Base-by-base conservation (phyloP, 2,113 vertebrate species). In the Mionectes macconnelli region DNA sequence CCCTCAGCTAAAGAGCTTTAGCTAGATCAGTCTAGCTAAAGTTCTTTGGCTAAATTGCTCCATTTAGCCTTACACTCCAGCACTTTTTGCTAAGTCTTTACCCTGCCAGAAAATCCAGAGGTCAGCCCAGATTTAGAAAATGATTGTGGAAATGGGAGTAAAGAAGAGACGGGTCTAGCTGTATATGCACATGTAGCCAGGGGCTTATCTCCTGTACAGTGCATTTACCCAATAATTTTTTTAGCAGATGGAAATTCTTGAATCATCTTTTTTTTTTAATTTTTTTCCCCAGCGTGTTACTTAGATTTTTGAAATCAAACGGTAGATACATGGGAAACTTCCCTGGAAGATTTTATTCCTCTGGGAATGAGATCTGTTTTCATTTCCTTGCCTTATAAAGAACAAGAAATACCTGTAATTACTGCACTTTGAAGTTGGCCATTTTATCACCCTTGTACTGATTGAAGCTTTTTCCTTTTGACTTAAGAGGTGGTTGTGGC, bases 1-100 rank as follows among this genome's bases (percentile, higher is more conserved):
- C 73, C 25, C 80, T 78, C 59, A 86, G 85, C 76, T 93, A 95
- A 95, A 91, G 64, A 90, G 87, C 94, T 95, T 96, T 93, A 90
- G 55, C 67, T 56, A 93, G 85, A 96, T 93, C 59, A 89, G 30
- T 63, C n/a, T 78, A 52, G 70, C 87, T 94, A 52, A 96, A 91
- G 66, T 67, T 62, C 82, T 92, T 95, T 42, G 60, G 63, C 47
- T 87, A 84, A 96, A 84, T 75, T 31, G 3, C 37, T 90, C 52
- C 47, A 52, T 82, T 88, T 90, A 90, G 91, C 59, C 24, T 76
- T 66, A 60, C 16, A 76, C n/a, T 94, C n/a, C 39, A 70, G 22
- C 30, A 55, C 56, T 85, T 90, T 87, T 68, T 79, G 20, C 19
- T 27, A 19, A 50, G 33, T 68, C 42, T 78, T 77, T 70, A 87